A percentile compares a stretch with the other conserved stretches of the same genome.
phyloP scores from a whole-genome alignment of 2,888 invertebrate species.

The Stramonita haemastoma region DNA sequence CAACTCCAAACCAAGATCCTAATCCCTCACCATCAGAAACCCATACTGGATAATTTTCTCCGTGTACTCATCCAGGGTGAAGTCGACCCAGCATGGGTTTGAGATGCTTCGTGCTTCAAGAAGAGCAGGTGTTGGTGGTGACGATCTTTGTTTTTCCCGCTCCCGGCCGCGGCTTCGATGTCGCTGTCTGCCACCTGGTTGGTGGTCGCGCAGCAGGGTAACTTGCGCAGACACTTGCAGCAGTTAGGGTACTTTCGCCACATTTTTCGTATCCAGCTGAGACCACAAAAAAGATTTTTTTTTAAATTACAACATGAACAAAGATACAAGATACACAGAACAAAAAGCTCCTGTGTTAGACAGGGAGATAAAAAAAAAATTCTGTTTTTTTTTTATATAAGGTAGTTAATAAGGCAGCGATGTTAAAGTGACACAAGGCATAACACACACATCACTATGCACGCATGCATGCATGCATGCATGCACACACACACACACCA shows the following conservation, averaged over 20 bases:
- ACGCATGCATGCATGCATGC: no score
- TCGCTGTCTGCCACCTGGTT: constrained; percentile 50
- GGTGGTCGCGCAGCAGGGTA: constrained; percentile 41
- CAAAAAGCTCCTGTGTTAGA: no score
- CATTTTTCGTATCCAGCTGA: constrained; percentile 34
- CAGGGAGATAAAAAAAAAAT: no score
- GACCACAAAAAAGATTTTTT: background rate
- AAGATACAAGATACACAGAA: background rate
- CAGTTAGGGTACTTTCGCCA: constrained; percentile 54
- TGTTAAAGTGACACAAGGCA: no score
- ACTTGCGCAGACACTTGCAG: constrained; percentile 42
- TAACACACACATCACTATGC: no score
- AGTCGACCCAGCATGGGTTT: constrained; percentile 78
- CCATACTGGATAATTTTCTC: constrained; percentile 79
- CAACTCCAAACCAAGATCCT: background rate
- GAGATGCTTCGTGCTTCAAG: constrained; percentile 75
- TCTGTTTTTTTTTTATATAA: no score
- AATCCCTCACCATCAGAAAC: constrained; percentile 76
- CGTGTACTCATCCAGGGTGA: constrained; percentile 78
- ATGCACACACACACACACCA: no score
- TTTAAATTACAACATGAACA: background rate
- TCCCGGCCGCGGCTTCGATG: constrained; percentile 39
- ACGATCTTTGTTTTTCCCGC: constrained; percentile 18
- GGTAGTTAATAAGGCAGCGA: no score
- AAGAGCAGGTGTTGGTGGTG: constrained; percentile 51